These are phyloP conservation scores for Galeopsomyia nigrocyanea DNA, from an alignment of 2,888 invertebrate genomes.

Conservation along the genomic window DNA sequence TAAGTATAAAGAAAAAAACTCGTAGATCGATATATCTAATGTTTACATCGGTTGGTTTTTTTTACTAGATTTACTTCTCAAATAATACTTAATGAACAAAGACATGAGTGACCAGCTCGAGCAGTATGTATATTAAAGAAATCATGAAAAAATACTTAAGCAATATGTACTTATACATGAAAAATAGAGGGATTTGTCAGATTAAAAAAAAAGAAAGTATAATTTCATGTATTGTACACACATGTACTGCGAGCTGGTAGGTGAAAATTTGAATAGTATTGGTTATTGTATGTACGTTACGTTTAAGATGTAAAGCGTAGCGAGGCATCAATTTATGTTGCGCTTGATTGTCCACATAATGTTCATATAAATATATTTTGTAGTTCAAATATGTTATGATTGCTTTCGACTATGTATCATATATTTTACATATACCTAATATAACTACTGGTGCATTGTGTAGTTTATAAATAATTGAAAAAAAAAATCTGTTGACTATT, in stretches of 20 bases:
- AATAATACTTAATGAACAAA: conserved; percentile 11
- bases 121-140: conserved; percentile 1
- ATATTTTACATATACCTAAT: conserved; percentile 65
- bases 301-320: conserved; percentile 25
- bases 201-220: conserved; percentile 55
- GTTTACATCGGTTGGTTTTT: not conserved
- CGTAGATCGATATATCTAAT: no score
- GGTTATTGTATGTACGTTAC: conserved; percentile 3
- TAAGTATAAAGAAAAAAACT: no score
- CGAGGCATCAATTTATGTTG: conserved; percentile 41
- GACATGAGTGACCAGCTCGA: conserved; percentile 28
- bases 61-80: not conserved
- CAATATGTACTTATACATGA: conserved; percentile 50
- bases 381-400: conserved; percentile 65
- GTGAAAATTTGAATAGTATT: conserved; percentile 48
- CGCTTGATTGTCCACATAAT: conserved; percentile 58
- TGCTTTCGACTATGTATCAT: conserved; percentile 52
- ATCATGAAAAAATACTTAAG: conserved; percentile 48
- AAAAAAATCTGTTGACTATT: conserved; percentile 55
- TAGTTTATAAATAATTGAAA: conserved; percentile 60
- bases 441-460: conserved; percentile 62
- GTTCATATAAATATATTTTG: conserved; percentile 58
- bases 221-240: conserved; percentile 39
- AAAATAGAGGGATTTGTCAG: conserved; percentile 48
- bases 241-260: conserved; percentile 49